Percentiles rank a stretch among this genome's conserved stretches.
Conservation (phyloP, 2,113 vertebrate genomes). For the Camelus bactrianus region DNA sequence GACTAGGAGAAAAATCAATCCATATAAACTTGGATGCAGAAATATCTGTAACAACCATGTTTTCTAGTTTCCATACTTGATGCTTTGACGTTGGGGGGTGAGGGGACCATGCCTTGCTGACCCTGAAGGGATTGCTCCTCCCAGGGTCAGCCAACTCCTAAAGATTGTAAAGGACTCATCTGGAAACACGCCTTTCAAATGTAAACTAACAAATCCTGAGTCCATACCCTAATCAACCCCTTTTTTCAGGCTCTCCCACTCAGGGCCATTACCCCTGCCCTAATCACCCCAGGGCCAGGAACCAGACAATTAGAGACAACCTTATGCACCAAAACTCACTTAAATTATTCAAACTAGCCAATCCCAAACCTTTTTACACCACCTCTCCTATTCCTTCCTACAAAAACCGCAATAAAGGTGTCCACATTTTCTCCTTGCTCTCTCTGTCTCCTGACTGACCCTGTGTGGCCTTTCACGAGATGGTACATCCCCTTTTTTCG, state of each 20-base stretch:
- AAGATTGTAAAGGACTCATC: neutral
- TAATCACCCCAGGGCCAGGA: neutral
- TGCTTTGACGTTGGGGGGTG: neutral
- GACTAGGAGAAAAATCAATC: neutral
- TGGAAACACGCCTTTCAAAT: neutral
- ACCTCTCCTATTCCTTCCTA: neutral
- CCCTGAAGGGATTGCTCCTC: neutral
- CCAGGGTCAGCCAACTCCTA: neutral
- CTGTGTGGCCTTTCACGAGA: neutral
- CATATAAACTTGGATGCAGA: neutral
- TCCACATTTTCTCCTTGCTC: neutral
- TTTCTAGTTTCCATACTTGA: neutral
- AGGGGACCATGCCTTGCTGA: neutral
- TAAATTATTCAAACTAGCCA: neutral
- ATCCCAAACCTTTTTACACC: neutral
- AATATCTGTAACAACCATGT: neutral
- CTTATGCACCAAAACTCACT: neutral
- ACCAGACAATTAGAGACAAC: neutral
- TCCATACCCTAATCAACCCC: accelerated
- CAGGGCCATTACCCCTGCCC: neutral
- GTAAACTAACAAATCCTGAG: neutral
- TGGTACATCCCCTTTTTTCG: too few species aligned
- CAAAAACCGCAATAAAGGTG: neutral
- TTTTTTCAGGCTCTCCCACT: neutral
- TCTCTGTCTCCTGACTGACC: neutral